These are phyloP conservation scores for Oxycera nigricornis DNA, from an alignment of 2,888 invertebrate species.

Conservation along the genomic window DNA sequence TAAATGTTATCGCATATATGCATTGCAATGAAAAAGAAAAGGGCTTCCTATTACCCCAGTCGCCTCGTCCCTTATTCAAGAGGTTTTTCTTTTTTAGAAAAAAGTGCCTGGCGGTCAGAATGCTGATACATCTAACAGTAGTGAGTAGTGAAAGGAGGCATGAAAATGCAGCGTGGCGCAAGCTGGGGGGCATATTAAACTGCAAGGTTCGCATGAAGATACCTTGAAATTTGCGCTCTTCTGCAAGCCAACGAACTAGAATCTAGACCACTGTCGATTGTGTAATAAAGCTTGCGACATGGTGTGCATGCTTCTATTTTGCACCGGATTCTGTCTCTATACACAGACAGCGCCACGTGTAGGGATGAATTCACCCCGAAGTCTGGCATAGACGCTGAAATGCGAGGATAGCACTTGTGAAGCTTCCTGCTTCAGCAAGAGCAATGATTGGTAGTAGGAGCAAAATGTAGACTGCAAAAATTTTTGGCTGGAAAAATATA, in stretches of 20 bases:
- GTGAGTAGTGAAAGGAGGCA: background rate
- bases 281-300: constrained; percentile 10
- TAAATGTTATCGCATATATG: constrained; percentile 24
- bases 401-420: constrained; percentile 13
- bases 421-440: constrained; percentile 12
- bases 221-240: constrained; percentile 22
- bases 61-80: background rate
- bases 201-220: background rate
- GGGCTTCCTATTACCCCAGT: background rate
- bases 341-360: background rate
- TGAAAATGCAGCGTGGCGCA: background rate
- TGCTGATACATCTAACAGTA: background rate
- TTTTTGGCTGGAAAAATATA: no score
- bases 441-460: background rate
- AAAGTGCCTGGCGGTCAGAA: background rate
- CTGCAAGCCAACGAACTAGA: constrained; percentile 14
- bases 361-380: constrained; percentile 22
- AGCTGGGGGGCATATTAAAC: background rate
- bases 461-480: no score
- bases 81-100: background rate
- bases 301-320: background rate
- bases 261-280: constrained; percentile 38
- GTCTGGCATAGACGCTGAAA: background rate
- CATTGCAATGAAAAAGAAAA: background rate
- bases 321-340: background rate